Percentiles rank a stretch among this genome's conserved stretches.
These are phyloP conservation scores for Micrasema longulum DNA, from an alignment of 1,140 invertebrate species.

Conservation along the genomic window DNA sequence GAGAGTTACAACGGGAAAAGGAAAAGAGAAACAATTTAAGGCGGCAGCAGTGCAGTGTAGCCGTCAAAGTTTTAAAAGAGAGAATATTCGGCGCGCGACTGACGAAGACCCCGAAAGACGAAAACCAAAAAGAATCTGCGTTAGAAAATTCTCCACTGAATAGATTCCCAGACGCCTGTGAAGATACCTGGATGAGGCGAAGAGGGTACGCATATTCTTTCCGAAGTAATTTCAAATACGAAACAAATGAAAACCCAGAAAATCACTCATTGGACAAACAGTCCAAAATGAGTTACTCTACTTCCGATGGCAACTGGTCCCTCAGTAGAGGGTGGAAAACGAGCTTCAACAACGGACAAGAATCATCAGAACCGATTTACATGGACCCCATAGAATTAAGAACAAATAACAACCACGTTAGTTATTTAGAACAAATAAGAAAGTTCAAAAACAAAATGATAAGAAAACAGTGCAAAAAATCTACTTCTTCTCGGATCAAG, in stretches of 20 bases:
- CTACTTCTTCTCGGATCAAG: constrained; percentile 42
- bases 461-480: constrained; percentile 21
- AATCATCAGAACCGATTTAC: constrained; percentile 41
- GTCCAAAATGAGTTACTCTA: constrained; percentile 43
- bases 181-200: constrained; percentile 40
- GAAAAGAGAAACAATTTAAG: constrained; percentile 29
- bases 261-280: constrained; percentile 23
- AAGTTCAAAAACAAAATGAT: constrained; percentile 40
- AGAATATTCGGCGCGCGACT: constrained; percentile 23
- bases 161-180: constrained; percentile 14
- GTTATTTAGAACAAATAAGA: constrained; percentile 39
- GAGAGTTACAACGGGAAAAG: constrained; percentile 36
- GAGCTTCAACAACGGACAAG: constrained; percentile 16
- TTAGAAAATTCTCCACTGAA: constrained; percentile 2
- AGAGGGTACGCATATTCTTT: constrained; percentile 49
- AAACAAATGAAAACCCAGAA: constrained; percentile 37
- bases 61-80: constrained; percentile 45
- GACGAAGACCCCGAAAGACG: constrained; percentile 21
- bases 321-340: constrained; percentile 49
- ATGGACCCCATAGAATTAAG: constrained; percentile 33
- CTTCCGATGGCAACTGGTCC: constrained; percentile 50
- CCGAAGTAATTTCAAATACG: constrained; percentile 44
- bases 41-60: constrained; percentile 32
- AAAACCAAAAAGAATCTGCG: neutral
- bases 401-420: neutral